Conservation (phyloP, 1,140 invertebrate genomes). For the Bombus pyrosoma region DNA sequence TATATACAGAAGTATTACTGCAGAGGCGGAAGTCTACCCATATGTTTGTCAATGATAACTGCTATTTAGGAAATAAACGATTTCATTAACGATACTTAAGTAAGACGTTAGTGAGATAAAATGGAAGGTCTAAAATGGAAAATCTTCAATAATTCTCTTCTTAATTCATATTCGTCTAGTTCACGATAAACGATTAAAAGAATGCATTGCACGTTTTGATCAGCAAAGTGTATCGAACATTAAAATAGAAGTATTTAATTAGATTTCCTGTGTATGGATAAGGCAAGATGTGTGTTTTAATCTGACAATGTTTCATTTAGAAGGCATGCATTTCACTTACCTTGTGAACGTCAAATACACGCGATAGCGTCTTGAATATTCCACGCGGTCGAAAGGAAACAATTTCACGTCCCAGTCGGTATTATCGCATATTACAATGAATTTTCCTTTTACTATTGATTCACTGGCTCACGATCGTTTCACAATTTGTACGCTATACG, state of each 20-base stretch:
- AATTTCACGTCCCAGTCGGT: slow-evolving; percentile 17
- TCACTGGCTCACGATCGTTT: slow-evolving; percentile 15
- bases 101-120: background rate
- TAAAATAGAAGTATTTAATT: background rate
- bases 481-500: background rate
- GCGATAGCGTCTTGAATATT: slow-evolving; percentile 53
- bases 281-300: no score
- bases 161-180: background rate
- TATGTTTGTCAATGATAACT: background rate
- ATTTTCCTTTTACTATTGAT: slow-evolving; percentile 25
- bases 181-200: background rate
- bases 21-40: background rate
- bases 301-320: background rate
- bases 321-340: slow-evolving; percentile 27
- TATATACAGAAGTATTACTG: slow-evolving; percentile 11
- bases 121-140: background rate
- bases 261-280: background rate
- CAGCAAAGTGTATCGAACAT: background rate
- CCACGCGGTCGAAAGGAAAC: slow-evolving; percentile 7
- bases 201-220: no score
- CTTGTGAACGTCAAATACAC: slow-evolving; percentile 58
- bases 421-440: slow-evolving; percentile 34
- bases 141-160: background rate
- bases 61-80: background rate
- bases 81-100: background rate